These are phyloP conservation scores for Drosophila paulistorum DNA, from an alignment of 1,140 invertebrate species.

Conservation along the genomic window DNA sequence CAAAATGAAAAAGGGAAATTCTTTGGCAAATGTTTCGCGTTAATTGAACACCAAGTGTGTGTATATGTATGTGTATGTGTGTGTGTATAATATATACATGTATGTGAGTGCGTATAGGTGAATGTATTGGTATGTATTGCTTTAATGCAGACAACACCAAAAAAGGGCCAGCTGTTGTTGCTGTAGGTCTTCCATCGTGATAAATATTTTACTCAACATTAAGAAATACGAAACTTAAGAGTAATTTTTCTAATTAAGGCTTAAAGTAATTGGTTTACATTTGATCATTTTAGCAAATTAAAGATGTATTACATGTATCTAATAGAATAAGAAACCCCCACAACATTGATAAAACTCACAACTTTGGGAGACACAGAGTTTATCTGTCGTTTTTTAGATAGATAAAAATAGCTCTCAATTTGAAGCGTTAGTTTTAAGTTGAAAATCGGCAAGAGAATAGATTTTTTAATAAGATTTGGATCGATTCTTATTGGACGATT, in stretches of 20 bases:
- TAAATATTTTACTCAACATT: conserved; percentile 6
- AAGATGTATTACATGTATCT: too few species aligned
- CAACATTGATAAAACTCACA: background rate
- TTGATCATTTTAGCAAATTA: background rate
- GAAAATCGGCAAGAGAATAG: too few species aligned
- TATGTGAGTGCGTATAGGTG: conserved; percentile 2
- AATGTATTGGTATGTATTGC: conserved; percentile 10
- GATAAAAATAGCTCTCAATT: too few species aligned
- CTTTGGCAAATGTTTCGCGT: conserved; percentile 73
- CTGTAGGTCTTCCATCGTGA: conserved; percentile 58
- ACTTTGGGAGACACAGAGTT: too few species aligned
- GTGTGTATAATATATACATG: conserved; percentile 11
- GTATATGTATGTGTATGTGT: conserved; percentile 11
- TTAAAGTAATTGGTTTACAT: background rate
- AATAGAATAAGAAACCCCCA: background rate
- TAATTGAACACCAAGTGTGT: conserved; percentile 67
- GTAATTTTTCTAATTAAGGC: background rate
- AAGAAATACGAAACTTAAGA: background rate
- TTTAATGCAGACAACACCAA: conserved; percentile 19
- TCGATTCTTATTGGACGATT: too few species aligned
- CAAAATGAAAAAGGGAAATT: conserved; percentile 44
- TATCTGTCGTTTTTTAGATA: too few species aligned
- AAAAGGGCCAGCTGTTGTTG: conserved; percentile 67
- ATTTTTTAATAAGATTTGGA: too few species aligned
- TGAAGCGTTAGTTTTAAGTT: too few species aligned